Evolutionary conservation across 2,888 invertebrate species (phyloP), one percentile per base, ranked within the genome.

Genomic region (Meteorus cinctellus): DNA sequence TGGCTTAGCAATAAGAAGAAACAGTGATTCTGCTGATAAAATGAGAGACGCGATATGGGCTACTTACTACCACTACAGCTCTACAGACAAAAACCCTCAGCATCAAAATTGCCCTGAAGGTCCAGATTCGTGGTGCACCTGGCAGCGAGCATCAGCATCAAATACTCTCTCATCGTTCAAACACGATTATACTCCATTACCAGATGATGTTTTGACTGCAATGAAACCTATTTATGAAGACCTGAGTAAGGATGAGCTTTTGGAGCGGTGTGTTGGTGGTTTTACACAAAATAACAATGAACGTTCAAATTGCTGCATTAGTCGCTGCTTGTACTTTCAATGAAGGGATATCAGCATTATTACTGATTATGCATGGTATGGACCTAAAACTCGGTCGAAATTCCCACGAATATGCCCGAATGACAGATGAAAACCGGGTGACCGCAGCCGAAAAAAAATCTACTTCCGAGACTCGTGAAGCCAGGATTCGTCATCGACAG

Each of bases 321-420:
- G 70, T 82, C 16, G 81, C 83, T 79, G 81, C 80, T 73, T 70
- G 82, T 65, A 80, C 77, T 19, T 83, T 84, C 71, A 84, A 84
- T 78, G 82, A 85, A 81, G 84, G 85, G 24, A 77, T 67, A 51
- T 36, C 76, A 71, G 67, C 79, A 63, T 75, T 83, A 14, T 75
- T 85, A 48, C 62, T 75, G 12, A 36, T 71, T 75, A 72, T 63
- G 59, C 24, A 72, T 48, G 74, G 51, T 24, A 70, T 74, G 66
- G 31, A 62, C 24, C 31, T 66, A 29, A 73, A 72, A 69, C 0
- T 24, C 1, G 24, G 24, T 0, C 24, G 0, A 24, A 24, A 24
- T 24, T 24, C 24, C 24, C 24, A 24, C 1, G 24, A 24, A 24
- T 24, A 24, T 24, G 24, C 24, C 24, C 24, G 72, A 76, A 76